Evolutionary conservation across 2,888 invertebrate species (phyloP), one percentile per base, ranked within the genome.

Genomic region (Xylota segnis): DNA sequence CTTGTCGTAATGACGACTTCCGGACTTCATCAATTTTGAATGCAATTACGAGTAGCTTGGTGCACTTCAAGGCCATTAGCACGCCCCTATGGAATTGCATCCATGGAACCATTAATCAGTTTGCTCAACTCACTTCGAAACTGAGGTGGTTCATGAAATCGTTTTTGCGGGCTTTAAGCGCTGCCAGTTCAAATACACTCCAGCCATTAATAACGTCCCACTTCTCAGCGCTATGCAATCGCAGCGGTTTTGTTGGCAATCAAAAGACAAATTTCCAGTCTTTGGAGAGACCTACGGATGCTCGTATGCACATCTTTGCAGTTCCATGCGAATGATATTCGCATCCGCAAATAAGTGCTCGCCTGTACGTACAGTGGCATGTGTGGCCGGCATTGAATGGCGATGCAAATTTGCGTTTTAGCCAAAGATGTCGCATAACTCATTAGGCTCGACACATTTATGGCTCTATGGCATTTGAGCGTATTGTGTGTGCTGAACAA

Each of bases 361-460:
- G 43, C 43, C n/a, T 59, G 14, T 23, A 23, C 29, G 29, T 52
- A 6, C 23, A 54, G 6, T 9, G n/a, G 6, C 43, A 7, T 70
- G 34, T 61, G 32, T 16, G 23, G 47, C 12, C 43, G 70, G 12
- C 71, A 75, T 54, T 66, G 82, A 77, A 77, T 66, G 9, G 71
- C 45, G 66, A 72, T 72, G 78, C 59, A 78, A 77, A 78, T 83
- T 78, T 72, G 47, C 16, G 52, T 52, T 40, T 52, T 40, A 52
- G 52, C 66, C 16, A 61, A 66, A 78, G 50, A 61, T 78, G 78
- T 72, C 72, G 18, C 66, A 78, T 72, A 77, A 72, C 23, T 78
- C 83, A 78, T 72, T 72, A 72, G 59, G 61, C 65, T 45, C 47
- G 68, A 61, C 59, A 78, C 72, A 54, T 68, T 77, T 71, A 71